phyloP scores from a whole-genome alignment of 1,140 invertebrate genomes.

The Lycorma delicatula region DNA sequence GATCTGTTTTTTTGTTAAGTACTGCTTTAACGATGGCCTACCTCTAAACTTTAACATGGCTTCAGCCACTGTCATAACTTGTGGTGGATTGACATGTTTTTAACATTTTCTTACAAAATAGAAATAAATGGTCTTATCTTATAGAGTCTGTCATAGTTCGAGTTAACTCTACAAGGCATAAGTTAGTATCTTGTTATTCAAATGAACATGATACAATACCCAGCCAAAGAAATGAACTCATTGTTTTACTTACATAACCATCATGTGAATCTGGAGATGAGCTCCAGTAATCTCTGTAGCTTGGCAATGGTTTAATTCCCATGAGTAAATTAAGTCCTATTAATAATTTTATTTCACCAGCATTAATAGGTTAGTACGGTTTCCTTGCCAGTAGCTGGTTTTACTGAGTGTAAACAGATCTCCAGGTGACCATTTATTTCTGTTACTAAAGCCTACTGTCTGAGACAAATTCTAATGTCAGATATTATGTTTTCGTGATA shows the following conservation, averaged over 20 bases:
- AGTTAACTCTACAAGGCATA: conserved; percentile 15
- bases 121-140: conserved; percentile 25
- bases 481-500: too few species aligned
- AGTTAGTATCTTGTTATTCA: conserved; percentile 29
- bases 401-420: too few species aligned
- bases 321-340: conserved; percentile 32
- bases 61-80: conserved; percentile 24
- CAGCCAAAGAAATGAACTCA: conserved; percentile 38
- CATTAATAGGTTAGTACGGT: too few species aligned
- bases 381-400: too few species aligned
- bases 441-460: too few species aligned
- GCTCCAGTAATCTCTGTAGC: conserved; percentile 35
- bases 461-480: too few species aligned
- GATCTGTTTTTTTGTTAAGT: conserved; percentile 24
- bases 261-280: conserved; percentile 33
- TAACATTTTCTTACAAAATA: too few species aligned
- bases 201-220: conserved; percentile 30
- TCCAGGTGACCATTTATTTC: too few species aligned
- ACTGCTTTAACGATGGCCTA: conserved; percentile 26
- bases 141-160: conserved; percentile 28
- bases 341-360: conserved; percentile 29
- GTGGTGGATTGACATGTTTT: conserved; percentile 11
- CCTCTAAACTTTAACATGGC: conserved; percentile 30
- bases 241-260: conserved; percentile 33
- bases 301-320: conserved; percentile 29